A percentile compares a stretch with the other conserved stretches of the same genome.
Evolutionary conservation across 2,113 vertebrate genomes (phyloP).

Genomic region (Triplophysa rosa): DNA sequence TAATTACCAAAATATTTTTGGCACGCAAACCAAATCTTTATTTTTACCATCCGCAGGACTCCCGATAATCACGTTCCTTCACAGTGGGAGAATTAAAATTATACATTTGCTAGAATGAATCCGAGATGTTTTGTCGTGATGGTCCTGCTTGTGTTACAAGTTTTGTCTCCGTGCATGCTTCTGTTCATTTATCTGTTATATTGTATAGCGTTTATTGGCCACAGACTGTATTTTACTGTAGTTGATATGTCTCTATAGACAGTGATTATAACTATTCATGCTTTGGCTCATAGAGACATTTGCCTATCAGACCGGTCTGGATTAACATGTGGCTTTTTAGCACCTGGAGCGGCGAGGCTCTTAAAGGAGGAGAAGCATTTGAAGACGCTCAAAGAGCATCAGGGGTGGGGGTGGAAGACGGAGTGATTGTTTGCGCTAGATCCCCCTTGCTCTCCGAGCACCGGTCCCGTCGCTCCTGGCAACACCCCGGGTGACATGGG

Average conservation of each 20-base stretch:
- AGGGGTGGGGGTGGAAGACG: slow-evolving; percentile 12
- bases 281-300: slow-evolving; percentile 39
- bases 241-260: slow-evolving; percentile 31
- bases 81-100: slow-evolving; percentile 55
- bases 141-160: neutral
- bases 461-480: slow-evolving; percentile 60
- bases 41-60: slow-evolving; percentile 42
- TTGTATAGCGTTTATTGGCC: neutral
- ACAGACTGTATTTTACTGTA: neutral
- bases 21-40: slow-evolving; percentile 58
- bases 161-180: neutral
- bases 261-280: slow-evolving; percentile 36
- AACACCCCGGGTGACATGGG: slow-evolving; percentile 62
- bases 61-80: slow-evolving; percentile 44
- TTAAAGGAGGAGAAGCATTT: slow-evolving; percentile 48
- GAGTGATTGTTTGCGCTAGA: slow-evolving; percentile 52
- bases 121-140: slow-evolving; percentile 34
- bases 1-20: slow-evolving; percentile 62
- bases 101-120: slow-evolving; percentile 55
- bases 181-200: neutral
- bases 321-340: slow-evolving; percentile 48
- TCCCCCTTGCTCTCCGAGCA: slow-evolving; percentile 52
- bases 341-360: slow-evolving; percentile 36
- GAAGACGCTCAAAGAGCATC: slow-evolving; percentile 48
- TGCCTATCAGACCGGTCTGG: slow-evolving; percentile 45